phyloP scores from a whole-genome alignment of 2,113 vertebrate species.

The Neoarius graeffei region DNA sequence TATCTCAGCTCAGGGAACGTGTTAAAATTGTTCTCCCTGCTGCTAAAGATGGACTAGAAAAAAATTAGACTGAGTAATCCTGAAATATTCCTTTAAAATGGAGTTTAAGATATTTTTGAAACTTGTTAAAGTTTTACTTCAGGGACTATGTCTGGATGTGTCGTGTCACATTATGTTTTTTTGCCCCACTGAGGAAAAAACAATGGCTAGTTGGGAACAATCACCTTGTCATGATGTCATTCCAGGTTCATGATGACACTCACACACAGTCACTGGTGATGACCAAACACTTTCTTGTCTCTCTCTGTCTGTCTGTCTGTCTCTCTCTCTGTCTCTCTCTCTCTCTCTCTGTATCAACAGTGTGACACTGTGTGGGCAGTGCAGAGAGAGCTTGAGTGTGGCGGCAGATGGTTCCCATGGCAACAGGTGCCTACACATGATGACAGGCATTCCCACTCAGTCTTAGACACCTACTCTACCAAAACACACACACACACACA shows the following conservation, averaged over 20 bases:
- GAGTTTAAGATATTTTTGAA: neutral
- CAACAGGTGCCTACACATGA: conserved; percentile 76
- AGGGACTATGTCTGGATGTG: neutral
- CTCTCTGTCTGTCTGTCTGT: conserved; percentile 19
- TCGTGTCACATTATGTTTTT: neutral
- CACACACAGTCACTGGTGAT: neutral
- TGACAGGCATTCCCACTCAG: conserved; percentile 81
- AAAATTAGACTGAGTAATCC: neutral
- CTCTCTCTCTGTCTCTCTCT: conserved; percentile 9
- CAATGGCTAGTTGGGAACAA: neutral
- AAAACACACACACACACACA: conserved; percentile 38
- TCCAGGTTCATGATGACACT: neutral
- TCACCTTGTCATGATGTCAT: neutral
- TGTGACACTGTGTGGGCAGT: conserved; percentile 75
- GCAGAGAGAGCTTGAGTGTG: conserved; percentile 67
- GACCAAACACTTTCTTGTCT: conserved; percentile 14
- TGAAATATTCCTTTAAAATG: neutral
- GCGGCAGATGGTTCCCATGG: conserved; percentile 79
- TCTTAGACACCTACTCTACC: conserved; percentile 68
- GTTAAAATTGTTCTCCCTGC: neutral
- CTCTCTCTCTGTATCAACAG: conserved; percentile 59
- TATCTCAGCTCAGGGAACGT: neutral
- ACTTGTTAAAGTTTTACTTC: neutral
- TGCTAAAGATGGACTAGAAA: neutral
- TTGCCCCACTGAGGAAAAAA: neutral